Base-by-base conservation (phyloP, 2,797 vertebrate species). In the Presbytis comata region DNA sequence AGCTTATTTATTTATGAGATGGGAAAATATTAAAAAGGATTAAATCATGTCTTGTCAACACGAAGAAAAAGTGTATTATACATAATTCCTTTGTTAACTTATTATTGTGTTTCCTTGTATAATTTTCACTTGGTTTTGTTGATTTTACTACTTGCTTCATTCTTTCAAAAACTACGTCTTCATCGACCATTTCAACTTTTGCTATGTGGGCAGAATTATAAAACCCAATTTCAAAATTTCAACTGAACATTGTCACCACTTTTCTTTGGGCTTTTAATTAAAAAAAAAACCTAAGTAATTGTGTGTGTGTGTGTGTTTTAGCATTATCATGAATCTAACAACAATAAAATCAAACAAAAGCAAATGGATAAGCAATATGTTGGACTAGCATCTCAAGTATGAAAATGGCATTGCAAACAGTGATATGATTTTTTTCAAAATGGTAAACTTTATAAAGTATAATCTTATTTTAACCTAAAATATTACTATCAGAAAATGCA, bases 21-120 rank as follows among this genome's bases (percentile, higher is more conserved):
- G 91, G 76, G 53, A 97, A 97, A 85, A 53, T 75, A 75, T 67
- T 70, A 78, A 95, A 83, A 44, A 90, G 75, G 48, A 57, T 50
- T 95, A 50, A 4, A 92, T 57, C 70, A 33, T 95, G 59, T 57
- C 70, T 36, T 95, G 59, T 79, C 39, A 93, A 91, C 88, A 57
- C 46, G 39, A 79, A 70, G 72, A 46, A 91, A 90, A 80, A 24
- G 70, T 78, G 8, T 24, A 75, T 48, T 91, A 28, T 50, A 88
- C 30, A 91, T 48, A 48, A 48, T 48, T 48, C 41, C 36, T 84
- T 91, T 84, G 48, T 91, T 80, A 88, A 80, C 61, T 91, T 67
- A 74, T 55, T 93, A 75, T 24, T 79, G 36, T 79, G 24, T 44
- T 87, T 88, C 50, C 89, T 72, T 90, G 78, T 88, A 74, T 83